Evolutionary conservation across 2,888 invertebrate genomes (phyloP).

Genomic region (Crioceris asparagi): DNA sequence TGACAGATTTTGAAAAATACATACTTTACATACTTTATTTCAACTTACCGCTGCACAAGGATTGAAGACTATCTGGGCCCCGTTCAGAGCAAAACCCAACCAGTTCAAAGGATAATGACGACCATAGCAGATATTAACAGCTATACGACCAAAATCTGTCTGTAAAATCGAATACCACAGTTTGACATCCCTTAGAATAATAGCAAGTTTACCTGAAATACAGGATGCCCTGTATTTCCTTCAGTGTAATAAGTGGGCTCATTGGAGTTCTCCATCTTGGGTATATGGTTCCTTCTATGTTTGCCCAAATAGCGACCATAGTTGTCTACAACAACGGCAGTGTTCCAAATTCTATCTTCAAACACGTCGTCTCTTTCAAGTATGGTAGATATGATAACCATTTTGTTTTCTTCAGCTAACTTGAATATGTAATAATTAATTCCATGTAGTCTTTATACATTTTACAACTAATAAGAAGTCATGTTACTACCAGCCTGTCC

Average conservation of each 20-base stretch:
- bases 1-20: too few species aligned
- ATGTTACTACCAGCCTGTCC: too few species aligned
- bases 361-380: slow-evolving; percentile 77
- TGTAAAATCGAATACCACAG: slow-evolving; percentile 29
- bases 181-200: background rate
- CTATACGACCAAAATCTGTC: slow-evolving; percentile 78
- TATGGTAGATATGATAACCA: slow-evolving; percentile 92
- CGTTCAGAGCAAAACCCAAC: slow-evolving; percentile 94
- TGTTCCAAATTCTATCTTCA: slow-evolving; percentile 85
- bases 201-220: slow-evolving; percentile 51
- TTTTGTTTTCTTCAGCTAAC: slow-evolving; percentile 68
- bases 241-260: slow-evolving; percentile 94
- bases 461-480: too few species aligned
- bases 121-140: slow-evolving; percentile 94
- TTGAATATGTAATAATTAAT: slow-evolving; percentile 28
- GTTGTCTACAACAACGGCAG: slow-evolving; percentile 82
- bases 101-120: slow-evolving; percentile 97
- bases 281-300: slow-evolving; percentile 96
- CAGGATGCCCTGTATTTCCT: slow-evolving; percentile 88
- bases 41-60: slow-evolving; percentile 80
- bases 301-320: slow-evolving; percentile 83
- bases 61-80: slow-evolving; percentile 98
- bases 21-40: too few species aligned
- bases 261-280: slow-evolving; percentile 92
- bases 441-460: background rate